phyloP scores from a whole-genome alignment of 2,888 invertebrate species.

The Trichacis sp. region DNA sequence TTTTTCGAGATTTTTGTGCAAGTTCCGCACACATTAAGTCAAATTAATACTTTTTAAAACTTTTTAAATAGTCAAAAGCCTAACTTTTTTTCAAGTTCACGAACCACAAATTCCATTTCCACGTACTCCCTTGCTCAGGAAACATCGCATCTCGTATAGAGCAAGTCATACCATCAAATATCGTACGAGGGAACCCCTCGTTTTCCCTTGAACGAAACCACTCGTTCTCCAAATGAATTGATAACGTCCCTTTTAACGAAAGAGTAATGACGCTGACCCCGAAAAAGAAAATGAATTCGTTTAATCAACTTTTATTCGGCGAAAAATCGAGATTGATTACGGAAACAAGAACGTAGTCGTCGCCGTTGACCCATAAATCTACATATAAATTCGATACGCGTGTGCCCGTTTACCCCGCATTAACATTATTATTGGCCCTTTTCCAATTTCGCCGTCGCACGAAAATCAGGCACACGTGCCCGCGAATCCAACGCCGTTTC shows the following conservation, averaged over 20 bases:
- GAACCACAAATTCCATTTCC: too few species aligned
- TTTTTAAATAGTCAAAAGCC: too few species aligned
- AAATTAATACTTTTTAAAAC: too few species aligned
- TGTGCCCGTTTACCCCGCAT: constrained; percentile 7
- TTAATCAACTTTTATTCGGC: background rate
- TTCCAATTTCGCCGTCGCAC: constrained; percentile 43
- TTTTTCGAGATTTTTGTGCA: too few species aligned
- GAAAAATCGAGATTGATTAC: background rate
- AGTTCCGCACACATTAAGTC: too few species aligned
- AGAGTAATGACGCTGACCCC: background rate
- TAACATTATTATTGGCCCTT: constrained; percentile 35
- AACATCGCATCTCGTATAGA: too few species aligned
- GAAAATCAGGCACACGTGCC: constrained; percentile 35
- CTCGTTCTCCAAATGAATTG: background rate
- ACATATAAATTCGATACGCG: background rate
- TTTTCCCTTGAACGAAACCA: background rate
- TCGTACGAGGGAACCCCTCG: background rate
- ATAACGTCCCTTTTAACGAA: background rate
- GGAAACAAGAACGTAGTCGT: background rate
- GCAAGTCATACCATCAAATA: background rate
- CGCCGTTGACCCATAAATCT: background rate
- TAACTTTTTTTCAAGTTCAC: too few species aligned
- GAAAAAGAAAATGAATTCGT: background rate
- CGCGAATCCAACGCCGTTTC: constrained; percentile 38
- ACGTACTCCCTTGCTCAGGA: too few species aligned